Percentiles rank a stretch among this genome's conserved stretches.
Conservation (phyloP, 2,888 invertebrate genomes). For the Mactromeris polynyma region DNA sequence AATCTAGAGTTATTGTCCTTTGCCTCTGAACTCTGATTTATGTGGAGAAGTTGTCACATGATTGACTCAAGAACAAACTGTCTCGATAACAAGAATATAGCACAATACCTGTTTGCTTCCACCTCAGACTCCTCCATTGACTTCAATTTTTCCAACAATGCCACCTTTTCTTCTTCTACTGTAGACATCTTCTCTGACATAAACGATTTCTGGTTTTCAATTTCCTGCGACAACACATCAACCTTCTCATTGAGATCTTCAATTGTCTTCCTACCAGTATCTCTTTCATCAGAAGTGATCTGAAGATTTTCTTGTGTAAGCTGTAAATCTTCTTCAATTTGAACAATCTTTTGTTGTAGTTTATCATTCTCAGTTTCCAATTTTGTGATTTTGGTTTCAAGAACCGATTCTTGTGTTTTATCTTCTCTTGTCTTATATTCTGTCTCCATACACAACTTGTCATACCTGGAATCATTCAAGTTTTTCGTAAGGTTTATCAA, state of each 20-base stretch:
- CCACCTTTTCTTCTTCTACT: slow-evolving; percentile 58
- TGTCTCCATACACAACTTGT: slow-evolving; percentile 74
- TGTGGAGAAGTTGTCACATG: too few species aligned
- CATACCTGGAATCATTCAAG: slow-evolving; percentile 72
- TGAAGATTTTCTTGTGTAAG: slow-evolving; percentile 55
- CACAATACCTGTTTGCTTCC: slow-evolving; percentile 10
- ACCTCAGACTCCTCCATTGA: slow-evolving; percentile 45
- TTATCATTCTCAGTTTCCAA: slow-evolving; percentile 48
- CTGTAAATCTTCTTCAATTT: slow-evolving; percentile 57
- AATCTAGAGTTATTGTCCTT: too few species aligned
- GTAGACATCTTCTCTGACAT: slow-evolving; percentile 31
- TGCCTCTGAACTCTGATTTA: too few species aligned
- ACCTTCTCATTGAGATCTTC: slow-evolving; percentile 26
- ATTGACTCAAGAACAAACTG: too few species aligned
- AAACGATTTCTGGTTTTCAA: slow-evolving; percentile 12
- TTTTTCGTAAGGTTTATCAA: too few species aligned
- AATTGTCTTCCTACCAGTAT: slow-evolving; percentile 29
- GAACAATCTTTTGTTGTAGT: slow-evolving; percentile 46
- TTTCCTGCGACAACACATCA: background rate
- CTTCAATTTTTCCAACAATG: slow-evolving; percentile 61
- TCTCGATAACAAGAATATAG: background rate
- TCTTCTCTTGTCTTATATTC: slow-evolving; percentile 72
- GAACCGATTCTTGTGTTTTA: slow-evolving; percentile 65
- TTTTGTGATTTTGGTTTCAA: slow-evolving; percentile 65
- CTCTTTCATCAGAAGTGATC: slow-evolving; percentile 52